These are phyloP conservation scores for Hoplias malabaricus DNA, from an alignment of 2,113 vertebrate genomes.

Conservation along the genomic window DNA sequence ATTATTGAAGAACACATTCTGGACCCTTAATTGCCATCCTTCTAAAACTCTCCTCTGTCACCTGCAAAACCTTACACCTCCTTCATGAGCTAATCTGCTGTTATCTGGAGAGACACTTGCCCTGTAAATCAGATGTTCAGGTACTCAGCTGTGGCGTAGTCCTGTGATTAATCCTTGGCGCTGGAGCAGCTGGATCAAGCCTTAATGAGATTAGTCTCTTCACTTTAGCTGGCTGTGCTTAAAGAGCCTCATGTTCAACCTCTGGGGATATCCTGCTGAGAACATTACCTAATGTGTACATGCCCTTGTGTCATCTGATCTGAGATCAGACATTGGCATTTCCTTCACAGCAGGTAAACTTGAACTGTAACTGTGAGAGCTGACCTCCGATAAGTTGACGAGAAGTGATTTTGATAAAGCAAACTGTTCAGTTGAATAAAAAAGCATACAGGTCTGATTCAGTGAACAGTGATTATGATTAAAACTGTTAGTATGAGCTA, in stretches of 20 bases:
- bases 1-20: too few species aligned
- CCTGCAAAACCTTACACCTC: not conserved
- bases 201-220: constrained; percentile 70
- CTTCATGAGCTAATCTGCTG: not conserved
- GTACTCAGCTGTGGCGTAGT: not conserved
- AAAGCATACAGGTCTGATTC: not conserved
- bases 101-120: constrained; percentile 11
- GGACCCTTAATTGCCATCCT: not conserved
- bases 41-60: not conserved
- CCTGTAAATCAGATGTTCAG: not conserved
- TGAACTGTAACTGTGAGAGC: not conserved
- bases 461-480: not conserved
- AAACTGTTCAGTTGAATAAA: not conserved
- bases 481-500: not conserved
- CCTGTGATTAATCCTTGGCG: constrained; percentile 53
- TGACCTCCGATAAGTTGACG: not conserved
- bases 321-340: not conserved
- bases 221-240: constrained; percentile 62
- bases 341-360: not conserved
- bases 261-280: constrained; percentile 50
- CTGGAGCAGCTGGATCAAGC: constrained; percentile 53
- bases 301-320: not conserved
- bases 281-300: constrained; percentile 6
- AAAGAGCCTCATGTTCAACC: constrained; percentile 62
- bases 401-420: not conserved